These are phyloP conservation scores for Acanthosepion lycidas DNA, from an alignment of 2,888 invertebrate genomes.

Conservation along the genomic window DNA sequence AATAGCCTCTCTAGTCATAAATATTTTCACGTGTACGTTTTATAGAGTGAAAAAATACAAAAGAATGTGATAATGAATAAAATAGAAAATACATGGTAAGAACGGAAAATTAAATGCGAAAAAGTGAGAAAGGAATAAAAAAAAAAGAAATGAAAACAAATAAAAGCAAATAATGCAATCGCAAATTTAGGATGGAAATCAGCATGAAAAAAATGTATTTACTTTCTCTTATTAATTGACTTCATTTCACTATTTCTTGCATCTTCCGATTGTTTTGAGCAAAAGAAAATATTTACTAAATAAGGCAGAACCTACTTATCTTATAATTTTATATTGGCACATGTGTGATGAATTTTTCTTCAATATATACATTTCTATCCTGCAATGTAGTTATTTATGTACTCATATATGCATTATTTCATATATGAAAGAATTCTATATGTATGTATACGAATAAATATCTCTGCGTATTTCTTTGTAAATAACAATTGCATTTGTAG, in stretches of 20 bases:
- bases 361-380: background rate
- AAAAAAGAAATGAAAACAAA: background rate
- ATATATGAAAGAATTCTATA: background rate
- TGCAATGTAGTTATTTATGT: background rate
- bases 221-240: background rate
- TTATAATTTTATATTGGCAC: background rate
- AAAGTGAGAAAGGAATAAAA: background rate
- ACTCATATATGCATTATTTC: background rate
- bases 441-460: background rate
- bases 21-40: too few relatives aligned
- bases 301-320: background rate
- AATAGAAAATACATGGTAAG: background rate
- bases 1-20: too few relatives aligned
- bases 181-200: too few relatives aligned
- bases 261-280: background rate
- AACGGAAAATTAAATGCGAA: background rate
- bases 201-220: background rate
- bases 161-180: background rate
- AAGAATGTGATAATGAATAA: background rate
- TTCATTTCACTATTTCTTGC: background rate
- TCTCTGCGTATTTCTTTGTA: background rate
- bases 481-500: background rate
- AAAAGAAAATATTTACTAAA: background rate
- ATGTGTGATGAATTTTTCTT: background rate
- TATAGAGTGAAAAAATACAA: too few relatives aligned